These are phyloP conservation scores for Aphrophora alni DNA, from an alignment of 2,888 invertebrate species.

Conservation along the genomic window DNA sequence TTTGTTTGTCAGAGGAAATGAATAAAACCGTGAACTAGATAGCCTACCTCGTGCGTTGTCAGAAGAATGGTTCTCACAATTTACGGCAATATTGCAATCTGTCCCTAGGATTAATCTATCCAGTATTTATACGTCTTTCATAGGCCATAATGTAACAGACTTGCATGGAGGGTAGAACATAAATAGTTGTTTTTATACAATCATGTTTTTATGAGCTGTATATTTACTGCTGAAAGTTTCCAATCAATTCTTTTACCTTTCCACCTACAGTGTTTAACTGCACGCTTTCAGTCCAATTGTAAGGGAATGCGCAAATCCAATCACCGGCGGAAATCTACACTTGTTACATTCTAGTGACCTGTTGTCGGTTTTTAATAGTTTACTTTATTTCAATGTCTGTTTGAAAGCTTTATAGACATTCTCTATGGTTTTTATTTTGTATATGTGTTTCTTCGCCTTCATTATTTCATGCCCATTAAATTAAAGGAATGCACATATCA, in stretches of 20 bases:
- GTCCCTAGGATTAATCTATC: not conserved
- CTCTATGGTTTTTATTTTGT: not conserved
- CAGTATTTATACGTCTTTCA: not conserved
- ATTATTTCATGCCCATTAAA: too few relatives aligned
- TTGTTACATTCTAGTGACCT: not conserved
- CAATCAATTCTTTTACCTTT: not conserved
- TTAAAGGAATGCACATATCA: too few relatives aligned
- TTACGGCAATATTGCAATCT: not conserved
- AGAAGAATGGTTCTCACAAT: conserved; percentile 4
- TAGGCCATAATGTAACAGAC: not conserved
- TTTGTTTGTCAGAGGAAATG: not conserved
- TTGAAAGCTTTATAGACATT: not conserved
- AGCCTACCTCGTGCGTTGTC: not conserved
- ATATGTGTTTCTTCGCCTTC: not conserved
- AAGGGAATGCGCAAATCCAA: not conserved
- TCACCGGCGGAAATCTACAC: not conserved
- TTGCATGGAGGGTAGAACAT: not conserved
- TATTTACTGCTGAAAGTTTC: not conserved
- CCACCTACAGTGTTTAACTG: not conserved
- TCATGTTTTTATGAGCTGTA: not conserved
- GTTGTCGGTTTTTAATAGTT: too few relatives aligned
- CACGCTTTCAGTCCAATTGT: not conserved
- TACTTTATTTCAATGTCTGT: not conserved
- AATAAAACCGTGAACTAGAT: not conserved
- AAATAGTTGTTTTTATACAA: not conserved